Base-by-base conservation (phyloP, 1,140 invertebrate species). In the Pogonomyrmex barbatus region DNA sequence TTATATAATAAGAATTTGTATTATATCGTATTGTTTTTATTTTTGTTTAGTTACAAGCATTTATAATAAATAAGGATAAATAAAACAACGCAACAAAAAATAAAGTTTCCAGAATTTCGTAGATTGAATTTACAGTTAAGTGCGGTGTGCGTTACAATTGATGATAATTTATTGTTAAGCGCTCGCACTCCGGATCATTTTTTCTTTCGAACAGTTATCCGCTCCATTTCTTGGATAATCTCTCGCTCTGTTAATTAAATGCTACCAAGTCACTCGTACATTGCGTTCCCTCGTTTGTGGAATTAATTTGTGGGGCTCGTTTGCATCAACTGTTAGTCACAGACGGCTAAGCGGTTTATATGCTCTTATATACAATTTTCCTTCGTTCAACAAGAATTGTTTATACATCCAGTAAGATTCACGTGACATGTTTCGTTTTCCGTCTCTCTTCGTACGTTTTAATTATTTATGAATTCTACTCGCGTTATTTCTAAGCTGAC, bases 281-380 rank as follows among this genome's bases (percentile, higher is more conserved):
- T 65, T 30, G 47, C 73, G 73, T 78, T 85, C 82, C 73, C 71
- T 77, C 58, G 58, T 62, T 56, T 76, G 36, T 85, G 77, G 85
- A 86, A 86, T 86, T 86, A 86, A 82, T 86, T 86, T 82, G 77
- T 86, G 65, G 77, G 24, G 12, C 77, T 86, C 45, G 77, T 86
- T 86, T 81, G 52, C 84, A 86, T 86, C 52, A 52, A 58, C 52
- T 85, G 60, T 83, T 83, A 82, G 79, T n/a, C 39, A 30, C 17
- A 47, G 42, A 73, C 10, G 33, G 78, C n/a, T 77, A 17, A 70
- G n/a, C 47, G 47, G 24, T 60, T 60, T 50, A 50, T 54, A 42
- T 24, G 24, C 36, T 39, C 14, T 52, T 70, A 60, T 71, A 58
- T 58, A 62, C 17, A 65, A 65, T 79, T 54, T 85, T 85, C 1